Base-by-base conservation (phyloP, 2,888 invertebrate genomes). In the Euphydryas editha region DNA sequence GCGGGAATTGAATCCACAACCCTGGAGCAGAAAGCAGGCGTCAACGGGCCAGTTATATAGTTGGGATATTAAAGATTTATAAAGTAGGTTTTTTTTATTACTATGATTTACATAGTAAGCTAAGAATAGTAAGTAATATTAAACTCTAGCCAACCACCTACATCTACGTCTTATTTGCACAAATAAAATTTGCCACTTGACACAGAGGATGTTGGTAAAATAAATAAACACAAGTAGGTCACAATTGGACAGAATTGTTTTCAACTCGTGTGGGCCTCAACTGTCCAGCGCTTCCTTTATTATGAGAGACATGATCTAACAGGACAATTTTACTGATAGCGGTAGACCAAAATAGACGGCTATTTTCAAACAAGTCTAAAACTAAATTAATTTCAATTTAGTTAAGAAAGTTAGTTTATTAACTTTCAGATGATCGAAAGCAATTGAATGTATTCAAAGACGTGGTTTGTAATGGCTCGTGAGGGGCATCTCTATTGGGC, bases 221-320 rank as follows among this genome's bases (percentile, higher is more conserved):
- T 49, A 65, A 57, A 67, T 15, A 58, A 21, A 62, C 46, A 55
- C 61, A 56, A 58, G n/a, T 70, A 49, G 65, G 47, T 65, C 63
- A 57, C 75, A 82, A 83, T 83, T 79, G 77, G 66, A 56, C 67
- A 49, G 69, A 78, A 76, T 74, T 72, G 76, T 57, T 56, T 30
- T 63, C 49, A 69, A 64, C 59, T 67, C 37, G 75, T 67, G 82
- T 79, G 78, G 81, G 81, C 67, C 69, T 65, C 62, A 20, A 55
- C 63, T 67, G 72, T 73, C 72, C 68, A 76, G 74, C 15, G 72
- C 74, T 78, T 85, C 81, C 80, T 81, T 69, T 82, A 82, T 83
- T 81, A 79, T 73, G 78, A 79, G 72, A 72, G 71, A 68, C 66
- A 71, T 84, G 83, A 83, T 76, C 74, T 70, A 76, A 76, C 76